A percentile compares a stretch with the other conserved stretches of the same genome.
Evolutionary conservation across 2,888 invertebrate genomes (phyloP).

Genomic region (Hirudinaria manillensis): DNA sequence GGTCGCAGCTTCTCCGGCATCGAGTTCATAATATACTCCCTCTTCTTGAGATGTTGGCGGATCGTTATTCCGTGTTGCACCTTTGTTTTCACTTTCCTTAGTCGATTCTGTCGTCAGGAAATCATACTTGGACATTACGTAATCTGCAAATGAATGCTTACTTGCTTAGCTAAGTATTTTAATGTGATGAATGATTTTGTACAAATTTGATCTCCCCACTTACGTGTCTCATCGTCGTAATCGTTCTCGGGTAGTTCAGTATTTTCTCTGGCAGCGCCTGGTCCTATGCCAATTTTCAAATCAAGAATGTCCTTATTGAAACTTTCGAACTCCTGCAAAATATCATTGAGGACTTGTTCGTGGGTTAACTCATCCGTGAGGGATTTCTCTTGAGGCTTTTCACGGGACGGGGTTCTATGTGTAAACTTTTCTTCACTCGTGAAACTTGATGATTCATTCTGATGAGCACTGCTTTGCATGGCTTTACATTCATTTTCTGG

Average conservation of each 20-base stretch:
- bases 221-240: conserved; percentile 1
- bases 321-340: conserved; percentile 3
- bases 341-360: conserved; percentile 10
- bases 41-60: too few relatives aligned
- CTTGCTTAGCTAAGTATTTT: too few relatives aligned
- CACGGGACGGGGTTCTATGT: background rate
- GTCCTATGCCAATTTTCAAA: background rate
- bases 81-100: too few relatives aligned
- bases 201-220: background rate
- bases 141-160: too few relatives aligned
- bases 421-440: background rate
- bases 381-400: background rate
- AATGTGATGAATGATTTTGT: too few relatives aligned
- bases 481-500: background rate
- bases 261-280: background rate
- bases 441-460: background rate
- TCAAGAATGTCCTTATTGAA: conserved; percentile 11
- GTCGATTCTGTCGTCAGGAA: too few relatives aligned
- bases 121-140: too few relatives aligned
- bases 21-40: too few relatives aligned
- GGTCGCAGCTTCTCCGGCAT: too few relatives aligned
- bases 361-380: background rate
- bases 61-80: too few relatives aligned
- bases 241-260: background rate
- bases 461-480: too few relatives aligned